Evolutionary conservation across 2,888 invertebrate genomes (phyloP).

Genomic region (Sinopyrophorus schimmeli): DNA sequence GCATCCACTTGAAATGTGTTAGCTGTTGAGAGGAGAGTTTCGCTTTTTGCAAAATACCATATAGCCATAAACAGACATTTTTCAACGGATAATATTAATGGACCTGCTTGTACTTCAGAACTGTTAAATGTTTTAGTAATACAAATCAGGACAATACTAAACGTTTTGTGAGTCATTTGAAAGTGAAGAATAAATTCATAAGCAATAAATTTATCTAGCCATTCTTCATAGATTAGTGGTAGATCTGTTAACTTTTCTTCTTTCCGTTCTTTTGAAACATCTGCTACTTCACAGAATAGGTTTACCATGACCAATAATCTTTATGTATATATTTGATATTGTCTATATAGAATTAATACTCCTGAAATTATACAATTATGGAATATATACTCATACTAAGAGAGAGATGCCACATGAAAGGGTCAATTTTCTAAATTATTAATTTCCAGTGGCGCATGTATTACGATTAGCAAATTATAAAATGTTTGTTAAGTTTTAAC

Average conservation of each 20-base stretch:
- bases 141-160: background rate
- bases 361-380: background rate
- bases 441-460: no score
- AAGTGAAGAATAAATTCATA: conserved; percentile 4
- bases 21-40: background rate
- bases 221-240: conserved; percentile 1
- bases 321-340: conserved; percentile 1
- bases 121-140: background rate
- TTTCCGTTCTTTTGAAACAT: no score
- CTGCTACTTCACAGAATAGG: background rate
- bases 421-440: no score
- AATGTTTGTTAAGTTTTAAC: no score
- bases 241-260: background rate
- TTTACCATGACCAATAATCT: conserved; percentile 1
- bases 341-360: background rate
- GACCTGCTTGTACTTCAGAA: background rate
- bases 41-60: conserved; percentile 5
- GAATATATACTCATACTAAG: no score
- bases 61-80: conserved; percentile 4
- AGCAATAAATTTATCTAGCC: conserved; percentile 1
- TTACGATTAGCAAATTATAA: no score
- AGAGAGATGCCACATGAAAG: no score
- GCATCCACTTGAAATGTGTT: conserved; percentile 1
- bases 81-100: background rate
- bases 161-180: background rate